phyloP scores from a whole-genome alignment of 1,140 invertebrate species.

The Drosophila gunungcola region DNA sequence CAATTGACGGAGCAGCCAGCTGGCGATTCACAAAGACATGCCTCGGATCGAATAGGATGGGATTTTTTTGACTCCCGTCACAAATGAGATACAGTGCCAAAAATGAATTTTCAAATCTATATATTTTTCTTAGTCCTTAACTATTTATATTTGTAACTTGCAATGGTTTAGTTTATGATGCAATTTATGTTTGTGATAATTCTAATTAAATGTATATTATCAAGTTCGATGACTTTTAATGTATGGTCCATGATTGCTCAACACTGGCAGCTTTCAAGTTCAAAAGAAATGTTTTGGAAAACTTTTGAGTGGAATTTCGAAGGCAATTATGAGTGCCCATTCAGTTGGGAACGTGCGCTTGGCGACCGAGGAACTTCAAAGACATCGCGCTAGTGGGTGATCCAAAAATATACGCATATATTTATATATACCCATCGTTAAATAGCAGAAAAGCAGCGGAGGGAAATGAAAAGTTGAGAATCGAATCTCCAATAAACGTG shows the following conservation, averaged over 20 bases:
- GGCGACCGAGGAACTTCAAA: conserved; percentile 30
- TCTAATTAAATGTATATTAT: conserved; percentile 59
- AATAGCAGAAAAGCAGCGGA: conserved; percentile 8
- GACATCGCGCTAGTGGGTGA: conserved; percentile 21
- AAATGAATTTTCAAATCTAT: conserved; percentile 46
- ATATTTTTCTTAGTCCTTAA: conserved; percentile 62
- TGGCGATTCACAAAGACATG: conserved; percentile 18
- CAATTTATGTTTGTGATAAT: conserved; percentile 79
- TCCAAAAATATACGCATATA: conserved; percentile 57
- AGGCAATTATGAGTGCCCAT: conserved; percentile 16
- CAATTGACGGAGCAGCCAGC: conserved; percentile 12
- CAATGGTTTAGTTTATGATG: conserved; percentile 59
- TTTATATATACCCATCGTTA: conserved; percentile 28
- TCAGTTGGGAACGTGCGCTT: conserved; percentile 52
- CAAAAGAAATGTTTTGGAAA: conserved; percentile 50
- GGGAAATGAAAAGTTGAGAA: conserved; percentile 12
- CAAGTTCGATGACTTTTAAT: conserved; percentile 3
- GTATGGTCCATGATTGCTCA: conserved; percentile 5
- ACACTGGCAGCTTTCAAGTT: conserved; percentile 60
- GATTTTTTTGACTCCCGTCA: conserved; percentile 2
- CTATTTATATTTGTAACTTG: conserved; percentile 65
- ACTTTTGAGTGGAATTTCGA: conserved; percentile 64
- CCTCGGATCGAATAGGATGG: conserved; percentile 21
- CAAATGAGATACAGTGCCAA: conserved; percentile 62
- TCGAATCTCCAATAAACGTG: conserved; percentile 3